Percentiles rank a stretch among this genome's conserved stretches.
Evolutionary conservation across 2,797 vertebrate species (phyloP).

Genomic region (Crocidura indochinensis): DNA sequence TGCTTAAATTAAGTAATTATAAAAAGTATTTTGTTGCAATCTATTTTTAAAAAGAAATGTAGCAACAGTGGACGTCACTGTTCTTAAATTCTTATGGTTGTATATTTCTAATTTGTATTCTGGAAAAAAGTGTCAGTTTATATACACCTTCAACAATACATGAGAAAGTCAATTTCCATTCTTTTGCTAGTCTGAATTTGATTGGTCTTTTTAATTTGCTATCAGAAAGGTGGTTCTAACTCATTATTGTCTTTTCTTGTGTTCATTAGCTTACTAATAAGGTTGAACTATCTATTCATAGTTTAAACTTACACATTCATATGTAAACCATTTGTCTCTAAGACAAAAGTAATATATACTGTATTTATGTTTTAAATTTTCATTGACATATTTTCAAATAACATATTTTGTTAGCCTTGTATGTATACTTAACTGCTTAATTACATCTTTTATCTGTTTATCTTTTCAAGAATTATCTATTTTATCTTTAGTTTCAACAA

Average conservation of each 20-base stretch:
- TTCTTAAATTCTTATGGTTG: neutral
- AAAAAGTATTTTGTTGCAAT: neutral
- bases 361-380: no score
- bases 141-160: slow-evolving; percentile 43
- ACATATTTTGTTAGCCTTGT: no score
- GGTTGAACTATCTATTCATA: neutral
- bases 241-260: slow-evolving; percentile 8
- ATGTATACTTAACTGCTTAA: neutral
- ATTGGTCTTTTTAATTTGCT: slow-evolving; percentile 46
- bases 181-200: slow-evolving; percentile 54
- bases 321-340: no score
- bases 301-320: neutral
- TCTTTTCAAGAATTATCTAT: slow-evolving; percentile 34
- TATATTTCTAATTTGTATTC: slow-evolving; percentile 60
- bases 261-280: slow-evolving; percentile 40
- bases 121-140: slow-evolving; percentile 50
- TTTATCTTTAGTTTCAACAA: slow-evolving; percentile 21
- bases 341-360: no score
- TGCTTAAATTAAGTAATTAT: no score
- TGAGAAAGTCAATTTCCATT: slow-evolving; percentile 46
- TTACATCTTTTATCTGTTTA: neutral
- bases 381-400: no score
- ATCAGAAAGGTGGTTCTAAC: slow-evolving; percentile 9
- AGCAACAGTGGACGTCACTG: slow-evolving; percentile 30
- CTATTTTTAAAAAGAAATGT: neutral